Evolutionary conservation across 2,797 vertebrate genomes (phyloP).

Genomic region (Myripristis jacobus): DNA sequence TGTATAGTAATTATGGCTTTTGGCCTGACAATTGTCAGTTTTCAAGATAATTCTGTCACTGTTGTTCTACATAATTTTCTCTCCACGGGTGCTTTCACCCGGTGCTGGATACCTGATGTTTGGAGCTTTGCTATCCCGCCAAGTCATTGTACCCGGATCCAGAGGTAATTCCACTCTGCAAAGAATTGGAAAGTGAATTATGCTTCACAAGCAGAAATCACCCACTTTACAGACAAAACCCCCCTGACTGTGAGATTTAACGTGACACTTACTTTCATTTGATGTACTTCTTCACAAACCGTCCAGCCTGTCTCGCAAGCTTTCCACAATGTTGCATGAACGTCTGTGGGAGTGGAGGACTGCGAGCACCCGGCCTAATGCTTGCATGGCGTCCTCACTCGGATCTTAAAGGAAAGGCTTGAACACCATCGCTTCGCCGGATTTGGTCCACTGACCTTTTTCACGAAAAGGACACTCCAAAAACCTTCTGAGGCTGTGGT

Average conservation of each 20-base stretch:
- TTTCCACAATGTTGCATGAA: not conserved
- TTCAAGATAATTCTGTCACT: too few species aligned
- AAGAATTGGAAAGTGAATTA: too few species aligned
- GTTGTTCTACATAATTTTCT: too few species aligned
- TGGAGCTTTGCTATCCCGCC: not conserved
- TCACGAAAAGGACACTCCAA: too few species aligned
- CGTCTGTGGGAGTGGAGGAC: not conserved
- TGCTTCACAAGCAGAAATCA: too few species aligned
- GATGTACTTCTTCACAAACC: not conserved
- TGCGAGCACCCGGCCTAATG: not conserved
- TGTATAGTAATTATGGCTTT: too few species aligned
- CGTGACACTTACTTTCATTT: not conserved
- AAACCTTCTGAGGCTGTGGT: too few species aligned
- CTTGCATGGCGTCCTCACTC: not conserved
- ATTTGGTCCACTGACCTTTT: not conserved
- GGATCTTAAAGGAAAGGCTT: slow-evolving; percentile 5
- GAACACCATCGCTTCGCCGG: not conserved
- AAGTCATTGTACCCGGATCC: too few species aligned
- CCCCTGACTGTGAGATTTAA: not conserved
- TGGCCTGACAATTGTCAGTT: too few species aligned
- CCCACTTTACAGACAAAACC: too few species aligned
- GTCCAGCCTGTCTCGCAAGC: not conserved
- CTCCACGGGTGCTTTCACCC: not conserved
- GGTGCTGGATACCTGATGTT: not conserved
- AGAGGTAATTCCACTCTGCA: too few species aligned